phyloP scores from a whole-genome alignment of 2,888 invertebrate genomes.

The Cryptus armator region DNA sequence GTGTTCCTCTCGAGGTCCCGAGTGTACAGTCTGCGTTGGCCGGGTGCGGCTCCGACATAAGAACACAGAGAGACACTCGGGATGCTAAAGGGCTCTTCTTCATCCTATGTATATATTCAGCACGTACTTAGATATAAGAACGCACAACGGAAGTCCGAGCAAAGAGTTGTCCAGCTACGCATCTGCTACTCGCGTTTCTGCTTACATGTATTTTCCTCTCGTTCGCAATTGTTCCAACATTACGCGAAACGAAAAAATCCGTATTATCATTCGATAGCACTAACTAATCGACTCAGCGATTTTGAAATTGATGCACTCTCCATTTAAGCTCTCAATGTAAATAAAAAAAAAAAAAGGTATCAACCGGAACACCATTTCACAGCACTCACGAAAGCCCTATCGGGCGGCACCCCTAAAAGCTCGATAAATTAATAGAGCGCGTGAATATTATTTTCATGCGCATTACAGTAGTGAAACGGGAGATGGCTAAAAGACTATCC shows the following conservation, averaged over 20 bases:
- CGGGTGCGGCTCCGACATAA: constrained; percentile 33
- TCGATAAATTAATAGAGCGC: constrained; percentile 47
- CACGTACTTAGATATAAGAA: constrained; percentile 51
- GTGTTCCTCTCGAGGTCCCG: constrained; percentile 12
- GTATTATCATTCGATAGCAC: background rate
- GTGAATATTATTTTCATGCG: constrained; percentile 41
- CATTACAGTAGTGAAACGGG: constrained; percentile 20
- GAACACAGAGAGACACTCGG: constrained; percentile 28
- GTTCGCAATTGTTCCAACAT: background rate
- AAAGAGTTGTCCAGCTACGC: constrained; percentile 6
- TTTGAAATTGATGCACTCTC: background rate
- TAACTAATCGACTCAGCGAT: no score
- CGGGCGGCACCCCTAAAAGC: constrained; percentile 5
- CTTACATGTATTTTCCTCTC: no score
- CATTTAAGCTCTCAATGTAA: background rate
- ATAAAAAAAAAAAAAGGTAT: background rate
- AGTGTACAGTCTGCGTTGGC: constrained; percentile 6
- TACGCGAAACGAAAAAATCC: background rate
- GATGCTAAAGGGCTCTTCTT: constrained; percentile 50
- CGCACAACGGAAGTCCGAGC: constrained; percentile 2
- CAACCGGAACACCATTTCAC: background rate
- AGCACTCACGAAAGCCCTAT: background rate
- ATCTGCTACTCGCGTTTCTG: background rate
- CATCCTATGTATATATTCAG: constrained; percentile 39
- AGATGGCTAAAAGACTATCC: background rate